phyloP scores from a whole-genome alignment of 1,140 invertebrate species.

The Potamilus streckersoni region DNA sequence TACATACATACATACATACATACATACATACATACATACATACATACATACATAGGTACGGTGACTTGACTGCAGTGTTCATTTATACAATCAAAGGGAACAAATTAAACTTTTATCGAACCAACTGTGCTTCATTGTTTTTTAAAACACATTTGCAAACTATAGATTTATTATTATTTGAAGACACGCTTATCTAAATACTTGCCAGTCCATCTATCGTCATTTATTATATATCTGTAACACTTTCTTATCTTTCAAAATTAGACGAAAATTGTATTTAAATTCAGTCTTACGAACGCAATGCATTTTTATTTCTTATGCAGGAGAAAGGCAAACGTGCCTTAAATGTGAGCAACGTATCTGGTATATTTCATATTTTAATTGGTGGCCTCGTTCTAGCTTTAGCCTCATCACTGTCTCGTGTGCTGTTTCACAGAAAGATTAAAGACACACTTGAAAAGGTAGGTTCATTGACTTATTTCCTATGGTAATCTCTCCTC shows the following conservation, averaged over 20 bases:
- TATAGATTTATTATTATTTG: not conserved
- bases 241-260: not conserved
- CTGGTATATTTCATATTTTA: slow-evolving; percentile 98
- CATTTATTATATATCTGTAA: not conserved
- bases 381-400: slow-evolving; percentile 91
- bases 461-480: too few relatives aligned
- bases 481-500: too few relatives aligned
- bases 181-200: not conserved
- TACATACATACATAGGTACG: not conserved
- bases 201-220: too few relatives aligned
- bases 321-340: slow-evolving; percentile 48
- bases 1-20: too few relatives aligned
- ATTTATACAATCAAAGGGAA: too few relatives aligned
- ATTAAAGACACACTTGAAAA: not conserved
- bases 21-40: not conserved
- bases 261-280: not conserved
- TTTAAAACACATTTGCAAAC: not conserved
- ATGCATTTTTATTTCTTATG: slow-evolving; percentile 13
- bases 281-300: too few relatives aligned
- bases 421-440: slow-evolving; percentile 18
- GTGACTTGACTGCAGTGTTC: not conserved
- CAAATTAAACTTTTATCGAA: too few relatives aligned
- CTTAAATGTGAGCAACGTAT: slow-evolving; percentile 89
- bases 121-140: not conserved
- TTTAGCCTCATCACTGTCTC: slow-evolving; percentile 79